Evolutionary conservation across 1,140 invertebrate genomes (phyloP), one percentile per base, ranked within the genome.

Genomic region (Drosophila eugracilis): DNA sequence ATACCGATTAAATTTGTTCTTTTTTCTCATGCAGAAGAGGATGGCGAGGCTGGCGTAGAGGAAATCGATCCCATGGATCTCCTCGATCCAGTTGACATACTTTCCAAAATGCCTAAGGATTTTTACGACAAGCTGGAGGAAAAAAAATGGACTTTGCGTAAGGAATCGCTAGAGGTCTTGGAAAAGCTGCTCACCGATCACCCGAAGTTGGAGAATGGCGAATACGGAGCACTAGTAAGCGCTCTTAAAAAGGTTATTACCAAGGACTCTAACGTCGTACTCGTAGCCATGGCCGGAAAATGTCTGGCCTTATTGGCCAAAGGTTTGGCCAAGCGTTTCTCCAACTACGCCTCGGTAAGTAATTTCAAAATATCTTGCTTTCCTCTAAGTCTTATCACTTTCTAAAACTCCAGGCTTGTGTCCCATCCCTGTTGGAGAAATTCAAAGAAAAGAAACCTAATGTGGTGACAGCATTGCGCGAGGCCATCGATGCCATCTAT

Each of bases 61-160:
- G 96, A 97, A 52, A 93, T 98, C 15, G 98, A 99, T 93, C 95
- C 97, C 0, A 98, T 96, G 89, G 98, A 99, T 49, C 92, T 99
- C 1, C 90, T 99, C 5, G 96, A 97, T 77, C 96, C 98, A 0
- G 97, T 99, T 22, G 97, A 99, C 89, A 97, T 99, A 80, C 89
- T 99, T 0, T 95, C 96, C 2, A 96, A 98, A 91, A 90, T 99
- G 19, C 98, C 98, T 0, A 98, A 98, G 93, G 97, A 99, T 92
- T 99, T 99, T 91, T 98, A 96, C 89, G 97, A 99, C 5, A 97
- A 98, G 92, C 77, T 98, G 28, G 98, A 99, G 92, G 96, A 96
- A 0, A 99, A 99, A 90, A 99, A 99, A 89, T 99, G 99, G 99
- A 96, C 98, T 85, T 97, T 99, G 48, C 93, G 99, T 6, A 99